Evolutionary conservation across 2,797 vertebrate species (phyloP), one percentile per base, ranked within the genome.

Genomic region (Cottoperca gobio): DNA sequence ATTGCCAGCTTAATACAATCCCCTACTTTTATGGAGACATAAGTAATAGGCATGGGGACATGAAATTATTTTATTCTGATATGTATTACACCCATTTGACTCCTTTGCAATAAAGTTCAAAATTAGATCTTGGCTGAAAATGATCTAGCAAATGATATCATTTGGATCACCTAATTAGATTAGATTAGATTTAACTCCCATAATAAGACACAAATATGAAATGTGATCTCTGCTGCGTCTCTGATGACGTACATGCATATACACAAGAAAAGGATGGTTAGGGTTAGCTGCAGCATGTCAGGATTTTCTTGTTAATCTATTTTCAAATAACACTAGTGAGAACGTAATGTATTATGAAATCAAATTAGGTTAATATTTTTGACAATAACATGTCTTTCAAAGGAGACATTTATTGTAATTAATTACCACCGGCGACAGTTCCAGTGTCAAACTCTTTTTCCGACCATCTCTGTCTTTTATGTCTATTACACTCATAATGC

Each of bases 41-140:
- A 92, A 95, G 91, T 94, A 92, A 95, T 94, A 91, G 90, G 82
- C 84, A 88, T 63, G 84, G 70, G 81, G 93, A 93, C 92, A 91
- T 92, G 91, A 88, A 94, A 95, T 95, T 94, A 94, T 94, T 95
- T 93, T 95, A 94, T 93, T 91, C 91, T 77, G 83, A 90, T 93
- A 94, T 94, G 92, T 94, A 94, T 95, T 93, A 94, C 87, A 84
- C 89, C 74, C 79, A 89, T 91, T 93, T 90, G 90, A 89, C 91
- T 94, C 84, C 77, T 85, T 78, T 83, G 90, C 86, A 92, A 92
- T 94, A 91, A 93, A 93, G 92, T 94, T 94, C 94, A 93, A 94
- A 94, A 94, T 94, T 94, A 94, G 93, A 93, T 89, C 82, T 78
- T 72, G 84, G 77, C 86, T 89, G 87, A 91, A 90, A 92, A 92